Evolutionary conservation across 2,113 vertebrate genomes (phyloP).

Genomic region (Gallinago paraguaiae): DNA sequence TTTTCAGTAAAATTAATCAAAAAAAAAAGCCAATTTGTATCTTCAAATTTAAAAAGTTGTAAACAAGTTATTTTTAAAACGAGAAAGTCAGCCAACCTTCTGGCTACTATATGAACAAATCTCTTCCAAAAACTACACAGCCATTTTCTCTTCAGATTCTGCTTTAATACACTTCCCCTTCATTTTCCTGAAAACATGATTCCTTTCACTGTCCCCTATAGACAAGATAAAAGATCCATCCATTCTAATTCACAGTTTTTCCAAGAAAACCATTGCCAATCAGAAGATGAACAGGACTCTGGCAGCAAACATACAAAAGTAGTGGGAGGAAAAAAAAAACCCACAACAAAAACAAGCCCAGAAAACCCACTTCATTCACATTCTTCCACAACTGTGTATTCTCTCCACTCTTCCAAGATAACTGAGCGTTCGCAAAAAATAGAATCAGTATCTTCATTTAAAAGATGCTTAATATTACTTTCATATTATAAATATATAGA

Average conservation of each 20-base stretch:
- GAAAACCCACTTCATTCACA: neutral
- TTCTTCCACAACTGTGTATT: neutral
- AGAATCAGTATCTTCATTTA: neutral
- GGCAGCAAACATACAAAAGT: neutral
- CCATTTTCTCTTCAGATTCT: neutral
- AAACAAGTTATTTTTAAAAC: neutral
- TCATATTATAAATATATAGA: neutral
- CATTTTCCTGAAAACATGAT: neutral
- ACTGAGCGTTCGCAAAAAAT: neutral
- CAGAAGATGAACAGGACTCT: neutral
- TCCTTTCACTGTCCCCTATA: neutral
- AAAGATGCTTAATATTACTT: neutral
- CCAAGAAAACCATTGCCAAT: neutral
- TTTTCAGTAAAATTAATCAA: neutral
- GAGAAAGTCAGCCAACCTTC: neutral
- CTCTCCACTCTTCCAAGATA: neutral
- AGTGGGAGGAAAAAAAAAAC: no score
- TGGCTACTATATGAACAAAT: neutral
- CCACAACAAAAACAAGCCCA: neutral
- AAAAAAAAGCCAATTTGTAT: neutral
- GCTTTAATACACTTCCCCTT: neutral
- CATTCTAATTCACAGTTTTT: neutral
- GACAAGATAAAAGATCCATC: neutral
- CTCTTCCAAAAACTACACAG: neutral
- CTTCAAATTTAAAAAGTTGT: neutral